phyloP scores from a whole-genome alignment of 1,140 invertebrate species.

The Lycorma delicatula region DNA sequence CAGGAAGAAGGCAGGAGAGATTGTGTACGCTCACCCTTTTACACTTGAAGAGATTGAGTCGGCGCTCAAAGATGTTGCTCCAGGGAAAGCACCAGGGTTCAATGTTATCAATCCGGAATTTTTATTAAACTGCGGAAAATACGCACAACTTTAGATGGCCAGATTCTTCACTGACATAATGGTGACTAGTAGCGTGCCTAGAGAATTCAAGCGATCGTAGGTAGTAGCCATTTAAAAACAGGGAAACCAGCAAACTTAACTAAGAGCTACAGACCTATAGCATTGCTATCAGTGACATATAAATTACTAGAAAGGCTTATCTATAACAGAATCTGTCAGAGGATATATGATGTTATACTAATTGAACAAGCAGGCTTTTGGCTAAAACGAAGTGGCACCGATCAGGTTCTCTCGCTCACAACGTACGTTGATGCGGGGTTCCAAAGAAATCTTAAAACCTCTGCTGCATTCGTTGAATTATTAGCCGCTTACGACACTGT shows the following conservation, averaged over 20 bases:
- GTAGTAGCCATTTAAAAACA: neutral
- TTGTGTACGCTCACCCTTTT: neutral
- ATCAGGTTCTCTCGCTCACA: neutral
- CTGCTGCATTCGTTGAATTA: neutral
- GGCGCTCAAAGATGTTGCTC: slow-evolving; percentile 9
- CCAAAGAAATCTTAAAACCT: too few relatives aligned
- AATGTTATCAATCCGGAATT: slow-evolving; percentile 18
- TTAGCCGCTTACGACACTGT: neutral
- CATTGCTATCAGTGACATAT: neutral
- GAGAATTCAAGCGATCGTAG: too few relatives aligned
- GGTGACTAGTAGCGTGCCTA: too few relatives aligned
- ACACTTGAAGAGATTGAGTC: slow-evolving; percentile 6
- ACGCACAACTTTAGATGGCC: slow-evolving; percentile 4
- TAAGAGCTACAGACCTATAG: neutral
- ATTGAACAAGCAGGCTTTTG: neutral
- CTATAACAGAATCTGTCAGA: neutral
- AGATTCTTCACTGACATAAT: slow-evolving; percentile 11
- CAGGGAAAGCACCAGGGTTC: slow-evolving; percentile 18
- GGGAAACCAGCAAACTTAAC: neutral
- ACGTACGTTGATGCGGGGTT: neutral
- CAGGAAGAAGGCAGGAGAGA: neutral
- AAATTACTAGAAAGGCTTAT: neutral
- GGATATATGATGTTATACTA: neutral
- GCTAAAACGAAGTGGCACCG: neutral
- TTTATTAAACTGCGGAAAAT: slow-evolving; percentile 7